Base-by-base conservation (phyloP, 2,113 vertebrate species). In the Tauraco erythrolophus region DNA sequence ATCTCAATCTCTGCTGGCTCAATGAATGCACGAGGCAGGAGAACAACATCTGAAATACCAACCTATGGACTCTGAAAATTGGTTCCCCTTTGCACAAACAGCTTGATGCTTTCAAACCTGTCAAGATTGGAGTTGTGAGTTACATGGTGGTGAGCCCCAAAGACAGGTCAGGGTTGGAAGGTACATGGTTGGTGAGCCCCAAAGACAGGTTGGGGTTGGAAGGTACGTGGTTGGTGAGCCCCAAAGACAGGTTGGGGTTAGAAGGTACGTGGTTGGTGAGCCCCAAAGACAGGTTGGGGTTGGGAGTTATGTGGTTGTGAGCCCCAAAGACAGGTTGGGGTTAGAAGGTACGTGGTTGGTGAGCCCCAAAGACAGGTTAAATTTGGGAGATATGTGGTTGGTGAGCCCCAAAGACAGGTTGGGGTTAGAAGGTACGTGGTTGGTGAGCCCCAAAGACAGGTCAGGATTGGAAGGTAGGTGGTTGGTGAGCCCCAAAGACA, bases 11-110 rank as follows among this genome's bases (percentile, higher is more conserved):
- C 37, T 68, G 68, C 77, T 33, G 58, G 66, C 53, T 45, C n/a
- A 1, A 4, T 22, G 56, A 46, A 4, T 1, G 56, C 27, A 2
- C 11, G 1, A 14, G 45, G 19, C 11, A n/a, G 61, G 24, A 70
- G 77, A 60, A 41, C 27, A 18, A 16, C 10, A 9, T 56, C 41
- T 8, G 41, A 72, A 61, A 68, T 25, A 14, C 11, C 61, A 22
- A 5, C 45, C 24, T 11, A 31, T 0, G 4, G 71, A 30, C 53
- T 79, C 62, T 22, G 12, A 19, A 72, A 68, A 45, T 43, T 3
- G 2, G 31, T 77, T 39, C 15, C 14, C 6, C 25, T 41, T 8
- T 10, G 50, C 25, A 33, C 31, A 51, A 25, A 39, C 11, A 41
- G 53, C 43, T 62, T 6, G 5, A 6, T 35, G 60, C 35, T 81